Evolutionary conservation across 2,113 vertebrate species (phyloP), one percentile per base, ranked within the genome.

Genomic region (Otus sunia): DNA sequence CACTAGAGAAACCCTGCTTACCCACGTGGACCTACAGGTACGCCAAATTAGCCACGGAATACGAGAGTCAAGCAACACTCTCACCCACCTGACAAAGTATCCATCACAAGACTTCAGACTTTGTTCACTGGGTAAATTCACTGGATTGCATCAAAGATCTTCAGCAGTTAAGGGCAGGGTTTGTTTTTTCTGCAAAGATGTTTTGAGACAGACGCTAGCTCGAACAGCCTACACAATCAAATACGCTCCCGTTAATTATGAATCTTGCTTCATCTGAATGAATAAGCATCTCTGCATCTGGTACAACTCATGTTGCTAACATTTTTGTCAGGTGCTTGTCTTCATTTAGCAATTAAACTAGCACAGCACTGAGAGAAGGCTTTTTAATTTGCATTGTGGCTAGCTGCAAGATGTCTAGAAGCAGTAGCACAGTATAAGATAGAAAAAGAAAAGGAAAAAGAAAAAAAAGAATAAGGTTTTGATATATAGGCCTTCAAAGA

Each of bases 281-380:
- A 88, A 92, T 69, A 88, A 93, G 84, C 83, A 81, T 75, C 88
- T 94, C 90, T 63, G 79, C 90, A 89, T 92, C 90, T 94, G 91
- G 55, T 86, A 39, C 45, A 8, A 95, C 80, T 81, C 92, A 84
- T 17, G 79, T 26, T 95, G 95, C 74, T 95, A 88, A 94, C 60
- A 36, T 83, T 91, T 94, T 59, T 92, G 91, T 89, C 79, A 90
- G 84, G 53, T 80, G 67, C 36, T 91, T 72, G 49, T 93, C 91
- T 94, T 83, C 83, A 90, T 92, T 95, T 95, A 87, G 83, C 91
- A 94, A 80, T 93, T 87, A 91, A 92, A 88, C 55, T 32, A 92
- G 90, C 49, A 37, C 58, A 89, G 87, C 47, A 20, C 17, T 1
- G 45, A 94, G 63, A 80, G 21, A 30, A 52, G 37, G 73, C 6